A percentile compares a stretch with the other conserved stretches of the same genome.
Conservation (phyloP, 2,113 vertebrate genomes). For the Leucoraja erinaceus region DNA sequence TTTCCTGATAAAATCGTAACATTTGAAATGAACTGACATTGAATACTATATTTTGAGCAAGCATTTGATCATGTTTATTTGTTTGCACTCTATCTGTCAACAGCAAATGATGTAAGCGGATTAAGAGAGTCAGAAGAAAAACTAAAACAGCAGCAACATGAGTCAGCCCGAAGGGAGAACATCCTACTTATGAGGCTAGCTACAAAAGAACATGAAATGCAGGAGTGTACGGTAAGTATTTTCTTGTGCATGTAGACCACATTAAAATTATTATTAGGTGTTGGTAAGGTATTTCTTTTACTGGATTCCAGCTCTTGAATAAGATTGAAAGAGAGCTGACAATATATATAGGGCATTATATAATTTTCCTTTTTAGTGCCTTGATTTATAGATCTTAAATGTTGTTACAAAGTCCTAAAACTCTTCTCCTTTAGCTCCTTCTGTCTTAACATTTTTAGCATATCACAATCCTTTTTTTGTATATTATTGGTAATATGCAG, state of each 20-base stretch:
- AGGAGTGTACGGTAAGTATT: slow-evolving; percentile 93
- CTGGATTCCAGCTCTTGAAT: background rate
- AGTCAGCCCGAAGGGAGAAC: slow-evolving; percentile 96
- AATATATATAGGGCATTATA: background rate
- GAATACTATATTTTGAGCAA: background rate
- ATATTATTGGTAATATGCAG: too few species aligned
- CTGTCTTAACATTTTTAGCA: background rate
- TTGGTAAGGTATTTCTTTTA: background rate
- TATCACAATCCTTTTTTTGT: background rate
- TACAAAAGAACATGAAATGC: slow-evolving; percentile 98
- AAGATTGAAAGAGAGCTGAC: background rate
- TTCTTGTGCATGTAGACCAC: background rate
- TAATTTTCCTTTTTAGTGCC: background rate
- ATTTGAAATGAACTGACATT: background rate
- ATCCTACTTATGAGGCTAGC: slow-evolving; percentile 97
- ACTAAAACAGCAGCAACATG: slow-evolving; percentile 95
- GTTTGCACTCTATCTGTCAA: slow-evolving; percentile 28
- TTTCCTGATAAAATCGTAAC: background rate
- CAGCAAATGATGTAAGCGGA: slow-evolving; percentile 92
- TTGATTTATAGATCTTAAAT: background rate
- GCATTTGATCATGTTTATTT: background rate
- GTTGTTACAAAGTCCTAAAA: background rate
- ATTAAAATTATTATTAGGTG: background rate
- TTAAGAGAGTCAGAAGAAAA: slow-evolving; percentile 97
- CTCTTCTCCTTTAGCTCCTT: background rate